A percentile compares a stretch with the other conserved stretches of the same genome.
phyloP scores from a whole-genome alignment of 2,113 vertebrate genomes.

The Hydrochoerus hydrochaeris region DNA sequence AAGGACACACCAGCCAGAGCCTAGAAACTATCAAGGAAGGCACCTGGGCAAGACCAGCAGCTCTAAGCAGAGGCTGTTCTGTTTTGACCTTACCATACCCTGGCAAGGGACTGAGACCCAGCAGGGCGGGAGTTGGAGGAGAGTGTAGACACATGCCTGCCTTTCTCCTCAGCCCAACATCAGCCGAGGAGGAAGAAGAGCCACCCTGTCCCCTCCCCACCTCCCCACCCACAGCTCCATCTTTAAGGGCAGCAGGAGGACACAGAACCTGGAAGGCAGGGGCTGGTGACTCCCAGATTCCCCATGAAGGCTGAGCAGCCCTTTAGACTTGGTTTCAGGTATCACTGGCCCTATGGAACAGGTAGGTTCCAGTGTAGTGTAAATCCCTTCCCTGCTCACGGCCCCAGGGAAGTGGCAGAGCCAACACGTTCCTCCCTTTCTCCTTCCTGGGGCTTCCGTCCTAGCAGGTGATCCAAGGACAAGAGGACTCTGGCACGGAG shows the following conservation, averaged over 20 bases:
- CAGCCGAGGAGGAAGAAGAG: not conserved
- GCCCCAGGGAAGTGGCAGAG: not conserved
- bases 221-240: not conserved
- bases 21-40: constrained; percentile 68
- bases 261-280: not conserved
- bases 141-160: not conserved
- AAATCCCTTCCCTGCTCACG: not conserved
- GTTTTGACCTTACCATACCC: not conserved
- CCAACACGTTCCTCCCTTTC: not conserved
- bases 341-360: not conserved
- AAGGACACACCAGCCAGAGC: not conserved
- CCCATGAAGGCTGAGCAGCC: not conserved
- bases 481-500: not conserved
- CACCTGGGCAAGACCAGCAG: constrained; percentile 31
- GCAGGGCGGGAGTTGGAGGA: not conserved
- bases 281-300: not conserved
- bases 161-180: not conserved
- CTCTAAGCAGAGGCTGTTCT: not conserved
- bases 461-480: not conserved
- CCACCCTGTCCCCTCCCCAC: not conserved
- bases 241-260: not conserved
- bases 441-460: not conserved
- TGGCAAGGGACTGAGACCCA: not conserved
- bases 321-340: not conserved
- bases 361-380: no score